Conservation (phyloP, 2,888 invertebrate genomes). For the Xylocampa areola region DNA sequence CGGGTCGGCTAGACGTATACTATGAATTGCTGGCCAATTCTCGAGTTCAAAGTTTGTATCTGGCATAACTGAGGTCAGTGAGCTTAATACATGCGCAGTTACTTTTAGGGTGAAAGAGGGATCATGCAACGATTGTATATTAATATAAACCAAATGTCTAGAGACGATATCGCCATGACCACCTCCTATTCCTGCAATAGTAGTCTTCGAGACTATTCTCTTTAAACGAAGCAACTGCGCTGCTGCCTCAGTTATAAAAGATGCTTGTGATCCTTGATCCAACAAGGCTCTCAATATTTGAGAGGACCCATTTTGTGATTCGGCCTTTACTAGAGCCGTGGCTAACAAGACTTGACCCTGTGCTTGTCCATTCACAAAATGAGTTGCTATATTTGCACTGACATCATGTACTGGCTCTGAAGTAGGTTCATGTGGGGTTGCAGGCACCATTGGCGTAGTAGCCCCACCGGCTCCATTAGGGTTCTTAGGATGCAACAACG, state of each 20-base stretch:
- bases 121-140: constrained; percentile 25
- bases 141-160: no score
- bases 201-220: background rate
- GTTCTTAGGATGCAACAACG: constrained; percentile 1
- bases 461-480: background rate
- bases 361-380: background rate
- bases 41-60: background rate
- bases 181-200: no score
- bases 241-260: background rate
- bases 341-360: background rate
- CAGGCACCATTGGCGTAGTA: no score
- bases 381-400: background rate
- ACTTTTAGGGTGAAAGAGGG: constrained; percentile 1
- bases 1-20: background rate
- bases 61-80: constrained; percentile 2
- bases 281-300: background rate
- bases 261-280: background rate
- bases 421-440: background rate
- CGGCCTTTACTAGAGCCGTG: background rate
- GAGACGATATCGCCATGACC: no score
- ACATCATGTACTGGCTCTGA: background rate
- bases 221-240: background rate
- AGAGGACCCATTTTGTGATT: background rate
- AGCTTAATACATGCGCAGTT: constrained; percentile 1
- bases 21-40: constrained; percentile 1